A percentile compares a stretch with the other conserved stretches of the same genome.
Evolutionary conservation across 1,140 invertebrate genomes (phyloP).

Genomic region (Drosophila sturtevanti): DNA sequence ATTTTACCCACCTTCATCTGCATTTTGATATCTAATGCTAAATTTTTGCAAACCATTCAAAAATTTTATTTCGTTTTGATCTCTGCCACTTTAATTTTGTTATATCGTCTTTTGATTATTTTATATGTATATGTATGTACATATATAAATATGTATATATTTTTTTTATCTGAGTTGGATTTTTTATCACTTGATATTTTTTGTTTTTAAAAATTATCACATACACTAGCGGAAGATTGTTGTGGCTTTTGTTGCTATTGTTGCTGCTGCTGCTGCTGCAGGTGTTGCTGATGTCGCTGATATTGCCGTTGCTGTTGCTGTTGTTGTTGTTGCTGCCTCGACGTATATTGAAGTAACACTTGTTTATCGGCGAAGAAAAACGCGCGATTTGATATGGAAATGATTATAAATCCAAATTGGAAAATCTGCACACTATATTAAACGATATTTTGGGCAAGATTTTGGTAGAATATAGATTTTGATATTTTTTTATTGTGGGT

Average conservation of each 20-base stretch:
- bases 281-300: neutral
- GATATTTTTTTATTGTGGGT: constrained; percentile 3
- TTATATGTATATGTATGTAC: too few species aligned
- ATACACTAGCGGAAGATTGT: constrained; percentile 35
- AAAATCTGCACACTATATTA: neutral
- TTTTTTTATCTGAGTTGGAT: constrained; percentile 60
- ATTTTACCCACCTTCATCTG: constrained; percentile 63
- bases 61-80: constrained; percentile 16
- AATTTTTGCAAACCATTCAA: constrained; percentile 67
- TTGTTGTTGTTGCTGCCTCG: too few species aligned
- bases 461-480: neutral
- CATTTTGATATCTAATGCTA: constrained; percentile 58
- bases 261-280: neutral
- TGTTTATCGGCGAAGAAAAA: constrained; percentile 16
- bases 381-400: constrained; percentile 25
- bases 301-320: constrained; percentile 1
- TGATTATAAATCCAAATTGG: neutral
- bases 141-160: too few species aligned
- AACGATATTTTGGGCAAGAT: neutral
- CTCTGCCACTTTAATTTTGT: constrained; percentile 20
- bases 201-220: constrained; percentile 69
- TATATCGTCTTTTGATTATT: constrained; percentile 13
- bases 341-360: constrained; percentile 7
- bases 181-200: constrained; percentile 64
- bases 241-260: neutral